Evolutionary conservation across 2,797 vertebrate genomes (phyloP).

Genomic region (Leptodactylus fallax): DNA sequence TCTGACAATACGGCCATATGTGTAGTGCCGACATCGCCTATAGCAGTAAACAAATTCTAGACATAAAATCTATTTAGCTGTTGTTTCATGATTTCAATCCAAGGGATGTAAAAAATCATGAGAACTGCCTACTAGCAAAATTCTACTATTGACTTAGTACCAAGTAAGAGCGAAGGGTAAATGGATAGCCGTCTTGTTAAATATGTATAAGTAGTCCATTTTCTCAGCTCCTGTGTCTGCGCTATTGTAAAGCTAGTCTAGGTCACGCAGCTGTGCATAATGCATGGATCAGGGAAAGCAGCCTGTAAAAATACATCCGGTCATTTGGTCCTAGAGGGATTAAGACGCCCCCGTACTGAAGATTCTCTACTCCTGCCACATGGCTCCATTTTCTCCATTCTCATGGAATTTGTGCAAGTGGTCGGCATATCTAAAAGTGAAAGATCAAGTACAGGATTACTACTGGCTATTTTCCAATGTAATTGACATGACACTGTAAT

Average conservation of each 20-base stretch:
- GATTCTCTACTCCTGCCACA: slow-evolving; percentile 70
- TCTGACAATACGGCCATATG: slow-evolving; percentile 1
- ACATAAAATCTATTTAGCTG: neutral
- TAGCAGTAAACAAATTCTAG: too few relatives aligned
- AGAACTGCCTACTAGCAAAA: slow-evolving; percentile 20
- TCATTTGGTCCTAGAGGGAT: slow-evolving; percentile 34
- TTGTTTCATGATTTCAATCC: neutral
- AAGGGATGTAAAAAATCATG: neutral
- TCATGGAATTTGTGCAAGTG: slow-evolving; percentile 95
- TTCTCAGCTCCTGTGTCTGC: slow-evolving; percentile 51
- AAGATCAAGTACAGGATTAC: slow-evolving; percentile 9
- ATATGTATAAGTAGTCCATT: slow-evolving; percentile 58
- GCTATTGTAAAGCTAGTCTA: slow-evolving; percentile 64
- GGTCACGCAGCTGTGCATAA: slow-evolving; percentile 41
- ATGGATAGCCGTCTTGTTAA: slow-evolving; percentile 28
- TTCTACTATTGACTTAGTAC: slow-evolving; percentile 34
- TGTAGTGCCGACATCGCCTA: neutral
- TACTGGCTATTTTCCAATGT: neutral
- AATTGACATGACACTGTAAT: neutral
- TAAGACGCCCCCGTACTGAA: neutral
- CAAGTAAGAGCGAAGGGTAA: neutral
- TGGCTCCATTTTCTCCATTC: slow-evolving; percentile 80
- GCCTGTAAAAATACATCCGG: slow-evolving; percentile 8
- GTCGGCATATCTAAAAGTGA: slow-evolving; percentile 85
- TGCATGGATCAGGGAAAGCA: slow-evolving; percentile 10